Evolutionary conservation across 2,797 vertebrate genomes (phyloP), one percentile per base, ranked within the genome.

Genomic region (Okamejei kenojei): DNA sequence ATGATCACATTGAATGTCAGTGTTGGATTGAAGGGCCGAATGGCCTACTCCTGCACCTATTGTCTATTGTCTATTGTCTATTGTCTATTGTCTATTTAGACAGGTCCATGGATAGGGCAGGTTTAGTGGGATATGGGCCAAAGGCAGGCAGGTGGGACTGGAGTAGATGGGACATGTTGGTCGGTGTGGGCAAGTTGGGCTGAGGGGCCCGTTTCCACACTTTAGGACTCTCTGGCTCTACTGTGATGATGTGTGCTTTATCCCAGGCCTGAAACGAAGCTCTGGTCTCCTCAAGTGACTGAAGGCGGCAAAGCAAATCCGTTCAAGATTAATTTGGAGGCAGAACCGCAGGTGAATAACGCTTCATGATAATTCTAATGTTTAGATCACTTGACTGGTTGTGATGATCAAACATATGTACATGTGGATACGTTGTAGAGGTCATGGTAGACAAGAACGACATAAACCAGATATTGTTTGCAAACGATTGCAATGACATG

Each of bases 301-400:
- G 97, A 98, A 95, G 98, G 97, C 1, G 97, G 97, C 1, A 96
- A 94, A 96, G 94, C 96, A 91, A 97, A 98, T 94, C 98, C 97
- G 7, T 99, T 96, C 95, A 99, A 98, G 96, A 95, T 99, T 94
- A 99, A 99, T 95, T 95, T 99, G 94, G 97, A 98, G 96, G 96
- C 98, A 93, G 97, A 99, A 94, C 97, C 96, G 94, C 98, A 99
- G 97, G 99, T 99, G 96, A 93, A 96, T 94, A 78, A 65, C 86
- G 32, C 93, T 63, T 29, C 74, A 88, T 84, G 35, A n/a, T 81
- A 93, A 38, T 94, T 94, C 93, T 8, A 54, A 65, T 71, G 54
- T 61, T 35, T 29, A 15, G 19, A 35, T 23, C 80, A n/a, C 11
- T 78, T 93, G 10, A 68, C 45, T 61, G n/a, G 7, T 17, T 79